Base-by-base conservation (phyloP, 2,888 invertebrate species). In the Andricus curvator region DNA sequence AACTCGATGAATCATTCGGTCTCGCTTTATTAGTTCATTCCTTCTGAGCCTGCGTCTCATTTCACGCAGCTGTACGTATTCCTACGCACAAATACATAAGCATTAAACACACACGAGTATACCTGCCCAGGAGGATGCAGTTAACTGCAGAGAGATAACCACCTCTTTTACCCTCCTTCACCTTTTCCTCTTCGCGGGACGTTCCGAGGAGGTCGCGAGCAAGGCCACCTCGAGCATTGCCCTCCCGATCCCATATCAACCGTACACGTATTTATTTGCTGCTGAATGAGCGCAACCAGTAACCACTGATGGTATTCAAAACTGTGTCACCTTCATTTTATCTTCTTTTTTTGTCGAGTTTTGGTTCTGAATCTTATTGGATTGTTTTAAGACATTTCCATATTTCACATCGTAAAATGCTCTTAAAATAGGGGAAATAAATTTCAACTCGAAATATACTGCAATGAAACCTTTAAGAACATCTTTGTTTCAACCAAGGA, bases 191-290 rank as follows among this genome's bases (percentile, higher is more conserved):
- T 82, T 81, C 81, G 84, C 84, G 85, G 80, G 82, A 83, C 81
- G 83, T 81, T 84, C 83, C 83, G 89, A 90, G 89, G 91, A 91
- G 92, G 91, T 91, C 91, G 91, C 88, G 89, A 89, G 91, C 92
- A 92, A 92, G 92, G 92, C 91, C 91, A 91, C 89, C 83, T 85
- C 88, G 91, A 91, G 89, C 92, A 89, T 91, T 91, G 91, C 91
- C 90, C 91, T 88, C 87, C 85, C 86, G 86, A 85, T 87, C 87
- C 25, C 68, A 48, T 70, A 70, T 70, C 68, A 70, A 25, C 68
- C 29, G 48, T 29, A 48, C 68, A 70, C 68, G 68, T 70, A 44
- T 65, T 8, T 65, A 51, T 51, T 68, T 37, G 37, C 37, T 68
- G 68, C 44, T 68, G 41, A 68, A 68, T 68, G 25, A 51, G 68